A percentile compares a stretch with the other conserved stretches of the same genome.
phyloP scores from a whole-genome alignment of 2,888 invertebrate species.

The Acrobasis repandana region DNA sequence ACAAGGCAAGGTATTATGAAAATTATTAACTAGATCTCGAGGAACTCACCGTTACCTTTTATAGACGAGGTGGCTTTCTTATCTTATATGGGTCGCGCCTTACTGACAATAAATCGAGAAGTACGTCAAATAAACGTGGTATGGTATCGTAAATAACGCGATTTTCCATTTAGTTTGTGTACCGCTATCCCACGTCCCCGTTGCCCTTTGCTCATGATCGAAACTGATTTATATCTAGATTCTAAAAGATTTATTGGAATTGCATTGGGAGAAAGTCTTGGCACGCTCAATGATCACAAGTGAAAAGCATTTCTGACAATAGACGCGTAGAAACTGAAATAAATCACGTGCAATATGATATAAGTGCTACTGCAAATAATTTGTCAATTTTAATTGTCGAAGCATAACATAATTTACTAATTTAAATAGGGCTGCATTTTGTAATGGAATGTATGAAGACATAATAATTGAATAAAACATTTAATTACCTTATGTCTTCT shows the following conservation, averaged over 20 bases:
- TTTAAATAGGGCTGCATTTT: neutral
- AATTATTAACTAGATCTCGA: slow-evolving; percentile 5
- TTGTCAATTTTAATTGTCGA: slow-evolving; percentile 5
- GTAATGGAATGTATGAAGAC: neutral
- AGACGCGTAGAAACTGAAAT: slow-evolving; percentile 35
- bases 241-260: slow-evolving; percentile 46
- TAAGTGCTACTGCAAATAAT: slow-evolving; percentile 1
- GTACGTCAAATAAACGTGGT: slow-evolving; percentile 30
- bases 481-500: too few relatives aligned
- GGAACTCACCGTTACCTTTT: slow-evolving; percentile 11
- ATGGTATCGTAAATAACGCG: slow-evolving; percentile 36
- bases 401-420: neutral
- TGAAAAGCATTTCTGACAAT: slow-evolving; percentile 47
- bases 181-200: slow-evolving; percentile 35
- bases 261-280: slow-evolving; percentile 61
- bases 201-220: slow-evolving; percentile 38
- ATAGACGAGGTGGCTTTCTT: slow-evolving; percentile 7
- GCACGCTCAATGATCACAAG: slow-evolving; percentile 53
- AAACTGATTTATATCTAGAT: slow-evolving; percentile 49
- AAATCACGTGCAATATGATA: slow-evolving; percentile 45
- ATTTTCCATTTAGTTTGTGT: slow-evolving; percentile 32
- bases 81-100: slow-evolving; percentile 14
- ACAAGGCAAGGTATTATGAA: neutral
- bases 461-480: neutral
- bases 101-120: slow-evolving; percentile 28